A percentile compares a stretch with the other conserved stretches of the same genome.
phyloP scores from a whole-genome alignment of 2,888 invertebrate species.

The Acanthococcus lagerstroemiae region DNA sequence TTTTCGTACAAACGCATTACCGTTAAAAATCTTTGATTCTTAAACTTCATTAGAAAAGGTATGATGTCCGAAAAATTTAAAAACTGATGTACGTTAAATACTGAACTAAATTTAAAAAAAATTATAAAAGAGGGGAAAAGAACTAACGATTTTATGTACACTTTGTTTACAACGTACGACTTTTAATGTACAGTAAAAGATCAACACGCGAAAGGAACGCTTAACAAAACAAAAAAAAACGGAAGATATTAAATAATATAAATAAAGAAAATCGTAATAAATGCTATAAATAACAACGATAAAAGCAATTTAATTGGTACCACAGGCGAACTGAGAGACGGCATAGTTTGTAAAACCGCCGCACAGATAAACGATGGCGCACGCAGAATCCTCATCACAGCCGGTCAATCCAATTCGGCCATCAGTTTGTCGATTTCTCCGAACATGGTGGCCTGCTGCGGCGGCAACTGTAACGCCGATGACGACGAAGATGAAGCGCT shows the following conservation, averaged over 20 bases:
- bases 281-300: constrained; percentile 5
- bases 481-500: neutral
- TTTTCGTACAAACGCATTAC: too few species aligned
- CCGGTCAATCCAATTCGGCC: constrained; percentile 17
- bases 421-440: constrained; percentile 6
- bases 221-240: neutral
- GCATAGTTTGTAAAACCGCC: neutral
- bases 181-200: neutral
- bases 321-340: neutral
- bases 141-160: neutral
- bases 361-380: neutral
- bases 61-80: neutral
- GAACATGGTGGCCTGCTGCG: constrained; percentile 1
- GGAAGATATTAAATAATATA: neutral
- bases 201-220: neutral
- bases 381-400: neutral
- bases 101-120: neutral
- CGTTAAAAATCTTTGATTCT: too few species aligned
- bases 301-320: neutral
- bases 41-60: too few species aligned
- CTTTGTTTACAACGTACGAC: neutral
- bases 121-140: neutral
- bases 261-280: constrained; percentile 4
- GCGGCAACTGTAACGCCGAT: neutral
- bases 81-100: neutral